Evolutionary conservation across 2,888 invertebrate species (phyloP), one percentile per base, ranked within the genome.

Genomic region (Acleris emargana): DNA sequence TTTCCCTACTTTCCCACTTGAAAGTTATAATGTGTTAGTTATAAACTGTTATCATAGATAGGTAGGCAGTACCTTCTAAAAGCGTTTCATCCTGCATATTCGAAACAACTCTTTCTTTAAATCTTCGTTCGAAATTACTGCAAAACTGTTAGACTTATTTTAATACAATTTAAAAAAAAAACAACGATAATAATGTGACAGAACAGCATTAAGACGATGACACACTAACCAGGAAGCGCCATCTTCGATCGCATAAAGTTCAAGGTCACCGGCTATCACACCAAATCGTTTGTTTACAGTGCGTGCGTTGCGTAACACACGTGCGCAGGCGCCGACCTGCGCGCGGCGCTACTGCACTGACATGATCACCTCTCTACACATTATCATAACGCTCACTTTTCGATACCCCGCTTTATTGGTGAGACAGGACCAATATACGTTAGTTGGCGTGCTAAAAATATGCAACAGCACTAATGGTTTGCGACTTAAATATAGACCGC

Each of bases 211-310:
- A 17, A 17, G 45, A 45, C 7, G 45, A 17, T 45, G 45, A 17
- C 45, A 45, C 57, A 43, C 7, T 11, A 20, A 20, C 17, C 59
- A 59, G 59, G 59, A 64, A 64, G 59, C 53, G 50, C n/a, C 18
- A 57, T 57, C 17, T 57, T 55, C 43, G 55, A 57, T 45, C 20
- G 45, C 58, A 17, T 28, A 60, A 60, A 64, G 64, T 64, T 64
- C 64, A 64, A 64, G 64, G 64, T 60, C 54, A 64, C 59, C n/a
- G 4, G 42, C 49, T 55, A 64, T 64, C 64, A 64, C 20, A 64
- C 28, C 54, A 54, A 45, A 57, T 38, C 50, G 50, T 59, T 64
- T 66, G 66, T 66, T 66, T 66, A 66, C 66, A 55, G 54, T 64
- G 64, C 64, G 55, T 66, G 55, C 51, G 55, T 66, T 66, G 57